phyloP scores from a whole-genome alignment of 1,140 invertebrate genomes.

The Lordiphosa clarofinis region DNA sequence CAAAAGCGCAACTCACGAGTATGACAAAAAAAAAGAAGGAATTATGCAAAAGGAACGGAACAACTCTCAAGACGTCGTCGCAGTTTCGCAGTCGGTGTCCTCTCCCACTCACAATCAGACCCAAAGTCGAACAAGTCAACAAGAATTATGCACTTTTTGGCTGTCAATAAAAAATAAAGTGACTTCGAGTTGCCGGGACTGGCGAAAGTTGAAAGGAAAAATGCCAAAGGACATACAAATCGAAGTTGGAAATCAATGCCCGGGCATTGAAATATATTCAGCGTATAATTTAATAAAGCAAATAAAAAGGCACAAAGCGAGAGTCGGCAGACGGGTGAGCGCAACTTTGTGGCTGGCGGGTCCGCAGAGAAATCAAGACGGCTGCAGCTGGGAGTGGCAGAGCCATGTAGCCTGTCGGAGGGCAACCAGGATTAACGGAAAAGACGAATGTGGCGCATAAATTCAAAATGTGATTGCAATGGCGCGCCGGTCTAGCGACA shows the following conservation, averaged over 20 bases:
- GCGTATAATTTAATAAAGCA: constrained; percentile 79
- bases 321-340: constrained; percentile 4
- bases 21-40: constrained; percentile 22
- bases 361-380: constrained; percentile 70
- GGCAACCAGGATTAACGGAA: constrained; percentile 48
- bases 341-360: constrained; percentile 38
- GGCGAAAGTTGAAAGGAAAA: constrained; percentile 18
- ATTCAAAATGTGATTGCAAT: constrained; percentile 56
- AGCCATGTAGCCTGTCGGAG: constrained; percentile 6
- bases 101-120: not conserved
- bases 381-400: constrained; percentile 16
- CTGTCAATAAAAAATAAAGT: constrained; percentile 77
- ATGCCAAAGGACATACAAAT: constrained; percentile 71
- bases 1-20: constrained; percentile 63
- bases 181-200: constrained; percentile 49
- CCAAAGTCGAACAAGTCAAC: constrained; percentile 63
- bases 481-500: constrained; percentile 23
- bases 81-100: constrained; percentile 12
- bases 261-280: constrained; percentile 75
- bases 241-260: constrained; percentile 76
- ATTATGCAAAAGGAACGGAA: constrained; percentile 42
- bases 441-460: constrained; percentile 63
- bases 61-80: constrained; percentile 59
- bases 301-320: constrained; percentile 58
- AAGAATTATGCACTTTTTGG: constrained; percentile 75